A percentile compares a stretch with the other conserved stretches of the same genome.
Conservation (phyloP, 2,797 vertebrate genomes). For the Clarias pachynema region DNA sequence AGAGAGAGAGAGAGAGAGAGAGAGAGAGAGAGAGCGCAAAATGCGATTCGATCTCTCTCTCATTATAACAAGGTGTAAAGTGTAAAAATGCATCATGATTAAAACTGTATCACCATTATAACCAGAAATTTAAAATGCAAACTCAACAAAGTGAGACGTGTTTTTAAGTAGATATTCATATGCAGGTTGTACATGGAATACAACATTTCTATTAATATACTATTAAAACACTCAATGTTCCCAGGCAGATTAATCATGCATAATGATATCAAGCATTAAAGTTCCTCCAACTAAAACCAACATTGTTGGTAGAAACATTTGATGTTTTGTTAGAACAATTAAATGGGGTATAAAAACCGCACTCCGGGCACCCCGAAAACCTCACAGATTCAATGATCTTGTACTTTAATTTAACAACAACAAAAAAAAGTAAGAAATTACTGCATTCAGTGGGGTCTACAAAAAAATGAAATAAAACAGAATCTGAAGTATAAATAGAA, state of each 20-base stretch:
- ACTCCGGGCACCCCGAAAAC: background rate
- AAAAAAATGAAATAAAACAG: background rate
- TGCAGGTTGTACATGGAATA: background rate
- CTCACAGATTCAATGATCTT: background rate
- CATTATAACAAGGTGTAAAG: background rate
- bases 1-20: constrained; percentile 46
- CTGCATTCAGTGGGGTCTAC: background rate
- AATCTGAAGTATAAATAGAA: background rate
- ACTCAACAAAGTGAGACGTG: background rate
- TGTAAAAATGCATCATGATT: background rate
- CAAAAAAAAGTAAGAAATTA: background rate
- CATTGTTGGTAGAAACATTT: background rate
- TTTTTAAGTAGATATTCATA: background rate
- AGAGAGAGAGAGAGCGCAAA: constrained; percentile 36
- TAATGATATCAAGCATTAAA: background rate
- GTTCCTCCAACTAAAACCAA: background rate
- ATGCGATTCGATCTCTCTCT: background rate
- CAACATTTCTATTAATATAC: background rate
- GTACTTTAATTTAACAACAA: background rate
- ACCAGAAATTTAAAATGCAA: background rate
- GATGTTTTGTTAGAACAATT: background rate
- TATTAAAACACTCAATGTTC: background rate
- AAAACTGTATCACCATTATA: background rate
- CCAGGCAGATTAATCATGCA: background rate
- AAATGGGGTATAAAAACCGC: background rate